These are phyloP conservation scores for Brachionus sp. DNA, from an alignment of 1,140 invertebrate genomes.

Conservation along the genomic window DNA sequence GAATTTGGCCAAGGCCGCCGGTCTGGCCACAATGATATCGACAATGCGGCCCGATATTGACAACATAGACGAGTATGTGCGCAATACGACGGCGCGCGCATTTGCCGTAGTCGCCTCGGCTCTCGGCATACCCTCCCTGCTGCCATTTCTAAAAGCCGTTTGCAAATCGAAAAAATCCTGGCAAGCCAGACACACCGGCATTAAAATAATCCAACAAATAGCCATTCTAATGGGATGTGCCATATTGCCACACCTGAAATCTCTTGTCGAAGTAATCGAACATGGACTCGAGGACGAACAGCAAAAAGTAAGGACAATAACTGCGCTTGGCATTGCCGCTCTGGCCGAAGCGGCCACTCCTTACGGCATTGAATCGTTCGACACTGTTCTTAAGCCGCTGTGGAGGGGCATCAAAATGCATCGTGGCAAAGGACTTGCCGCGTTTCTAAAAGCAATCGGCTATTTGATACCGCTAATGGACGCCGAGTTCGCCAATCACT, in stretches of 20 bases:
- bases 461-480: slow-evolving; percentile 99
- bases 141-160: slow-evolving; percentile 97
- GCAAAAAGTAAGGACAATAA: slow-evolving; percentile 85
- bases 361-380: slow-evolving; percentile 99
- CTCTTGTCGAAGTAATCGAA: slow-evolving; percentile 98
- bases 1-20: slow-evolving; percentile 98
- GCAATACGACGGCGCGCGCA: slow-evolving; percentile 96
- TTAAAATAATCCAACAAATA: slow-evolving; percentile 99
- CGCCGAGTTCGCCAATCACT: slow-evolving; percentile 98
- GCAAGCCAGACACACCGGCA: slow-evolving; percentile 97
- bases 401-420: slow-evolving; percentile 99
- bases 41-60: slow-evolving; percentile 99
- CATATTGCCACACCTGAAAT: slow-evolving; percentile 94
- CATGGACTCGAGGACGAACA: slow-evolving; percentile 77
- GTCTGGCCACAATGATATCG: slow-evolving; percentile 98
- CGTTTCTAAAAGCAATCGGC: slow-evolving; percentile 97
- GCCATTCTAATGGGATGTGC: slow-evolving; percentile 99
- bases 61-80: slow-evolving; percentile 98
- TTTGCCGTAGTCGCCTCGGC: slow-evolving; percentile 99
- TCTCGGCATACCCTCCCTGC: slow-evolving; percentile 89
- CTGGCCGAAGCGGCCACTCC: slow-evolving; percentile 92
- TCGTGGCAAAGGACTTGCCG: slow-evolving; percentile 94
- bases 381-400: slow-evolving; percentile 94
- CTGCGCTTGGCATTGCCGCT: slow-evolving; percentile 94
- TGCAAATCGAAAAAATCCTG: slow-evolving; percentile 99